Evolutionary conservation across 2,797 vertebrate genomes (phyloP).

Genomic region (Rhinogobio ventralis): DNA sequence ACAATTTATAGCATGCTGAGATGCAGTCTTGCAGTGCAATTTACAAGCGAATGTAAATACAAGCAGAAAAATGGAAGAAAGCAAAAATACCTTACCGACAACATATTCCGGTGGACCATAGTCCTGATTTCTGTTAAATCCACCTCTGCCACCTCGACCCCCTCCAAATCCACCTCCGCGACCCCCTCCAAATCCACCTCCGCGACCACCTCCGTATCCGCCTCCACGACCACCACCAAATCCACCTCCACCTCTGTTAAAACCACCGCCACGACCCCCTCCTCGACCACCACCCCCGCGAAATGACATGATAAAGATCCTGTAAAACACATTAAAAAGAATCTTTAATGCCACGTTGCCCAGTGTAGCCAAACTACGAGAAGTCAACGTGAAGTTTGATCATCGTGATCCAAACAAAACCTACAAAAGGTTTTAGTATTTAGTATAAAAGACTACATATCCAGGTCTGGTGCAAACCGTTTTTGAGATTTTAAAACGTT

Average conservation of each 20-base stretch:
- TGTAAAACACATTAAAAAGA: not conserved
- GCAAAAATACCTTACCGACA: slow-evolving; percentile 79
- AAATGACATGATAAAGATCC: slow-evolving; percentile 78
- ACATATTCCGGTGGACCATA: slow-evolving; percentile 93
- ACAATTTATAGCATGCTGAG: not conserved
- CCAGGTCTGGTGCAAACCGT: too few species aligned
- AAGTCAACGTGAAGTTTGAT: not conserved
- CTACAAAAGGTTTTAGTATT: too few species aligned
- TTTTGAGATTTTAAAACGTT: not conserved
- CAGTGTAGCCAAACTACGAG: too few species aligned
- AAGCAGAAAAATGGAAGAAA: not conserved
- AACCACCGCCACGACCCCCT: slow-evolving; percentile 67
- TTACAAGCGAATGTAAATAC: not conserved
- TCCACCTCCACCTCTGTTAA: slow-evolving; percentile 71
- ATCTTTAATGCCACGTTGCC: too few species aligned
- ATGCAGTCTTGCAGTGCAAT: not conserved
- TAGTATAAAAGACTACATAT: not conserved
- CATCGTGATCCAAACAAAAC: not conserved
- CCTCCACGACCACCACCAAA: slow-evolving; percentile 83
- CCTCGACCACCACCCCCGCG: slow-evolving; percentile 81
- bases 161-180: slow-evolving; percentile 80
- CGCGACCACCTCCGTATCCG: slow-evolving; percentile 76
- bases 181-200: slow-evolving; percentile 65
- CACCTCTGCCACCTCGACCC: slow-evolving; percentile 87
- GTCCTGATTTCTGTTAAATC: slow-evolving; percentile 87